Evolutionary conservation across 1,140 invertebrate genomes (phyloP), one percentile per base, ranked within the genome.

Genomic region (Bombus sylvicola): DNA sequence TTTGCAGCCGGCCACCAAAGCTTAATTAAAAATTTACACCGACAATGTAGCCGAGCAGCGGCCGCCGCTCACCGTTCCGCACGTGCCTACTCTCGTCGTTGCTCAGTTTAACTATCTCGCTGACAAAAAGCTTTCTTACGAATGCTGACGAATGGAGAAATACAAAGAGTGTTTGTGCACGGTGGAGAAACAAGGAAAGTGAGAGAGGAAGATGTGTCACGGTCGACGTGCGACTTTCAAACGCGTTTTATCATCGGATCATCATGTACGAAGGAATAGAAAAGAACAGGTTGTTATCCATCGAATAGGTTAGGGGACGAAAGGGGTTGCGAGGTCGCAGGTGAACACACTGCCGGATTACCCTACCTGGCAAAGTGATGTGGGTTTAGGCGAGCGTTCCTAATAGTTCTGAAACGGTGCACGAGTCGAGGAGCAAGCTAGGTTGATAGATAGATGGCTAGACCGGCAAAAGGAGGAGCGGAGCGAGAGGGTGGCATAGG

Each of bases 371-470:
- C 72, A 89, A 89, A 90, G 85, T 76, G 89, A 88, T 87, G 89
- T 84, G 87, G 87, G 81, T 89, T 91, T 83, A 85, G 86, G 85
- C 90, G 80, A 84, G 90, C 86, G 69, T 89, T 81, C 87, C 91
- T 93, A 93, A 93, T 93, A 93, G 92, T 92, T 93, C 88, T 74
- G 90, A 89, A 91, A 89, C 92, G 86, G 86, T 91, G 89, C 87
- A 90, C 89, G 88, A 91, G 85, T 86, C 86, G 87, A 87, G 85
- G 83, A 86, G 87, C 77, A 82, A 88, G 90, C 87, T 89, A 83
- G 83, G 74, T 83, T 75, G 83, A 72, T 87, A 81, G 89, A 81
- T 89, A 87, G 85, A 89, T 69, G 66, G 41, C 39, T 84, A 82
- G 72, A 87, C 84, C 47, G 73, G 79, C 22, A 43, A 75, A 82